Evolutionary conservation across 2,797 vertebrate species (phyloP), one percentile per base, ranked within the genome.

Genomic region (Hippopotamyrus pictus): DNA sequence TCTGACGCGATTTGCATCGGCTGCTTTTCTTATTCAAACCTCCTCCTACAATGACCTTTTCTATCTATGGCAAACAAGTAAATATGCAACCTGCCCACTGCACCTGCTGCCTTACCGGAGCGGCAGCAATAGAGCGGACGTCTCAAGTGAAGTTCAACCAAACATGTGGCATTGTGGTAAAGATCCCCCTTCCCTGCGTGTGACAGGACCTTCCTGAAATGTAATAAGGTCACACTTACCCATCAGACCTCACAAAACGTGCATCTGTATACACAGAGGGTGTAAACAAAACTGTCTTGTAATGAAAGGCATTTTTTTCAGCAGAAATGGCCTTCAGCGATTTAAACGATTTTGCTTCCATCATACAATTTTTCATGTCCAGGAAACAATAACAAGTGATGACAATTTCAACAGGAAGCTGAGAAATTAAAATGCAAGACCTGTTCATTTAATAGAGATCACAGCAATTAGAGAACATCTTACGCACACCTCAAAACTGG

Each of bases 11-110:
- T 95, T 94, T 94, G 93, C 94, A 94, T 95, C 92, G 87, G 83
- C 89, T 88, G 91, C 88, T 95, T 94, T 84, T 95, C 91, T 93
- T 93, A 94, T 93, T 94, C 94, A 95, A 95, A 95, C 90, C 88
- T 92, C 89, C 91, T 90, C 88, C 90, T 29, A 84, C 44, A 51
- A 57, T 37, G 85, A 57, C 85, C 85, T 87, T 87, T 59, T 59
- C 25, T 41, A 57, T 86, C 85, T 33, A 57, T n/a, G 53, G 50
- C 51, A 87, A 57, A 87, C 33, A 53, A 87, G 51, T 87, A 3
- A 11, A 87, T 57, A 29, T 50, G 22, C 50, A 17, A 54, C 29
- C 22, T 41, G 33, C 29, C 53, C 33, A n/a, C 29, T 41, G 37
- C 53, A 87, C 29, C 29, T 87, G 85, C 51, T n/a, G 85, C n/a